Evolutionary conservation across 2,113 vertebrate genomes (phyloP).

Genomic region (Channa maculata): DNA sequence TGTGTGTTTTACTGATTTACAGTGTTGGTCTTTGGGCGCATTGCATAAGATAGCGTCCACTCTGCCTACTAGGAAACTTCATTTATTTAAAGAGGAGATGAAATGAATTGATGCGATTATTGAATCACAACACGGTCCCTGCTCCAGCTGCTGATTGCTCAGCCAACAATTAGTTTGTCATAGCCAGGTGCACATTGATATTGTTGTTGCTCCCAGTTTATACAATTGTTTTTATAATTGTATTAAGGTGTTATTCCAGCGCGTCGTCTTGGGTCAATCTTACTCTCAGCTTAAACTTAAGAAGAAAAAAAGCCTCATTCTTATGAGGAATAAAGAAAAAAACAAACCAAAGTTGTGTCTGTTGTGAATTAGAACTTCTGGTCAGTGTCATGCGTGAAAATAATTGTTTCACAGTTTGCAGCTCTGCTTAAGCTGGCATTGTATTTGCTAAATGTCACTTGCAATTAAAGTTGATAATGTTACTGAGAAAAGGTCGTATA

Average conservation of each 20-base stretch:
- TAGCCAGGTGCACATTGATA: neutral
- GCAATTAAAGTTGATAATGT: slow-evolving; percentile 85
- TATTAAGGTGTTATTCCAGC: neutral
- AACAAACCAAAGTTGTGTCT: slow-evolving; percentile 9
- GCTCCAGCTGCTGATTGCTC: slow-evolving; percentile 3
- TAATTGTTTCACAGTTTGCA: slow-evolving; percentile 72
- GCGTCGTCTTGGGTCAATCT: neutral
- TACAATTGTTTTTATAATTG: neutral
- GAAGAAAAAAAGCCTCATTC: neutral
- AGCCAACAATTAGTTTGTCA: slow-evolving; percentile 8
- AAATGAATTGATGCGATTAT: slow-evolving; percentile 24
- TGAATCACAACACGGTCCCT: slow-evolving; percentile 9
- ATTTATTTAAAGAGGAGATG: slow-evolving; percentile 23
- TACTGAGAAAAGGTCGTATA: slow-evolving; percentile 81
- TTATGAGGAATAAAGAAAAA: neutral
- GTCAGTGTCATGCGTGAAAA: slow-evolving; percentile 72
- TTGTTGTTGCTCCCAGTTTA: neutral
- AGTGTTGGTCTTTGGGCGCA: neutral
- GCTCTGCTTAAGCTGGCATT: slow-evolving; percentile 75
- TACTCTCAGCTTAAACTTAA: neutral
- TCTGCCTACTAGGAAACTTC: slow-evolving; percentile 1
- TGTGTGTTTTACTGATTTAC: neutral
- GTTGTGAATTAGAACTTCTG: slow-evolving; percentile 50
- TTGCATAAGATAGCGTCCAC: neutral
- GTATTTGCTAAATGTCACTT: slow-evolving; percentile 85